These are phyloP conservation scores for Agrochola lychnidis DNA, from an alignment of 2,888 invertebrate species.

Conservation along the genomic window DNA sequence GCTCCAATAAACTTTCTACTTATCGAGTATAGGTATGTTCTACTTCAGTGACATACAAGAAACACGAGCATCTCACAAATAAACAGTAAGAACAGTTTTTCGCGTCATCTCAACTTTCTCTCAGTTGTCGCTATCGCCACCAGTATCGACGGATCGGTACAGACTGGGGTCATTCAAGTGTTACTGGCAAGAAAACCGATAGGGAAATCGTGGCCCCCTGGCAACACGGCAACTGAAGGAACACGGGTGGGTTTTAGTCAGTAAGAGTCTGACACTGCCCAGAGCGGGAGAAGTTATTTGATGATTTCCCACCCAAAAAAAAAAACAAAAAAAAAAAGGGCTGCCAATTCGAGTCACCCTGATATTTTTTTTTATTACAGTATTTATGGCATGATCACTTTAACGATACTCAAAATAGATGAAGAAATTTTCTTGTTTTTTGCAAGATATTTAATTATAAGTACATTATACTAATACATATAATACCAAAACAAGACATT, in stretches of 20 bases:
- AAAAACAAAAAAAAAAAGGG: too few species aligned
- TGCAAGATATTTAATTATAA: neutral
- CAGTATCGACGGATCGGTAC: conserved; percentile 47
- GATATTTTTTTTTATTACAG: neutral
- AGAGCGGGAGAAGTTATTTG: too few species aligned
- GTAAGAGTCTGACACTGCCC: too few species aligned
- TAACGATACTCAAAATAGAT: neutral
- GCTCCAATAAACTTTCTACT: neutral
- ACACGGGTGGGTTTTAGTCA: too few species aligned
- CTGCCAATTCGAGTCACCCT: neutral
- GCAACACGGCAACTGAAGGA: too few species aligned
- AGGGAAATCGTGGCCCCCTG: too few species aligned
- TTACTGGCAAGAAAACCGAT: too few species aligned
- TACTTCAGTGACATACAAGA: conserved; percentile 21
- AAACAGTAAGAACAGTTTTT: conserved; percentile 46
- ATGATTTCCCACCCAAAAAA: too few species aligned
- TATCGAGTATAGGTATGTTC: neutral
- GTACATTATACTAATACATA: too few species aligned
- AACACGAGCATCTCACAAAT: conserved; percentile 11
- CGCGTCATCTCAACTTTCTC: conserved; percentile 62
- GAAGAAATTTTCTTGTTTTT: too few species aligned
- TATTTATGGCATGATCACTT: neutral
- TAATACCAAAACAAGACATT: too few species aligned
- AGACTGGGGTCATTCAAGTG: conserved; percentile 64
- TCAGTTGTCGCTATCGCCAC: conserved; percentile 47